A percentile compares a stretch with the other conserved stretches of the same genome.
phyloP scores from a whole-genome alignment of 2,113 vertebrate species.

The Prochilodus magdalenae region DNA sequence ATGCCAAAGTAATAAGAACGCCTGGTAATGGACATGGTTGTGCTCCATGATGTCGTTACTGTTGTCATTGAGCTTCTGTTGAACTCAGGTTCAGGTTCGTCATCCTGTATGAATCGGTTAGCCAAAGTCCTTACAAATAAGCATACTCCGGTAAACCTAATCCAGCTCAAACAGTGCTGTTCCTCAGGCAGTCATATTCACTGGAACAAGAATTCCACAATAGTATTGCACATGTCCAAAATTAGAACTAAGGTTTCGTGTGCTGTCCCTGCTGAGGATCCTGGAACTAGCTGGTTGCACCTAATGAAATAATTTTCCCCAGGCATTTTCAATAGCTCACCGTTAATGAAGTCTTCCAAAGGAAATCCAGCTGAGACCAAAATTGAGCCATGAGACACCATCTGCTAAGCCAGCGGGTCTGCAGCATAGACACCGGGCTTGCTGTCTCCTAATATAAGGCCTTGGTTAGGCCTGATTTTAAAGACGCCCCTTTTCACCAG shows the following conservation, averaged over 20 bases:
- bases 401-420: not conserved
- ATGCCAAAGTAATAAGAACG: no score
- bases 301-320: not conserved
- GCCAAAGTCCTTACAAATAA: no score
- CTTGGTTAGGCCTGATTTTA: not conserved
- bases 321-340: not conserved
- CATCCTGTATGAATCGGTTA: no score
- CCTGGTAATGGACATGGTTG: no score
- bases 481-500: not conserved
- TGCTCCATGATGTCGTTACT: no score
- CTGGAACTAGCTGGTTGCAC: not conserved
- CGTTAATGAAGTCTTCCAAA: not conserved
- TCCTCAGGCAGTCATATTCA: no score
- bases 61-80: no score
- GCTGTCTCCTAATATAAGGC: no score
- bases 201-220: no score
- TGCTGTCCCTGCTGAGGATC: not conserved
- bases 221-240: not conserved
- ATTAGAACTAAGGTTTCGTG: not conserved
- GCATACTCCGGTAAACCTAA: no score
- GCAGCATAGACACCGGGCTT: not conserved
- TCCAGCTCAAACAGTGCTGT: no score
- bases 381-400: not conserved
- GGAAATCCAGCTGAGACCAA: not conserved
- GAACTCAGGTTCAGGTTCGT: not conserved